These are phyloP conservation scores for Agrilus mali DNA, from an alignment of 2,888 invertebrate species.

Conservation along the genomic window DNA sequence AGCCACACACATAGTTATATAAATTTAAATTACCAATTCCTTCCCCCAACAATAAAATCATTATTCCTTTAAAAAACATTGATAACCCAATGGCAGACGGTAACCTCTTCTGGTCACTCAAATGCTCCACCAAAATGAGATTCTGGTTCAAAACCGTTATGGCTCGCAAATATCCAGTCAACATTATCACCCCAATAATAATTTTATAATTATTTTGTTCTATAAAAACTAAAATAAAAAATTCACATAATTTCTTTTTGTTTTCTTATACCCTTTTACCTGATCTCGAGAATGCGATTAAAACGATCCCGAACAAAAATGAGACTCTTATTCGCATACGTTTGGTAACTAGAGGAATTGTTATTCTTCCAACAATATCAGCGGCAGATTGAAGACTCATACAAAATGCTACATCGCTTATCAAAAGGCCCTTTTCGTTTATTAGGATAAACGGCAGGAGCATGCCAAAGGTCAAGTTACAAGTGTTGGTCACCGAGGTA, in stretches of 20 bases:
- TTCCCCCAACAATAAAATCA: constrained; percentile 53
- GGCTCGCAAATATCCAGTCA: constrained; percentile 60
- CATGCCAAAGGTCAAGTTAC: constrained; percentile 58
- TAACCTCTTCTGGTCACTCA: constrained; percentile 38
- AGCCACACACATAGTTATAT: too few relatives aligned
- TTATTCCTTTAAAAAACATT: constrained; percentile 58
- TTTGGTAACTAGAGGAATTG: constrained; percentile 50
- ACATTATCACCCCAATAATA: constrained; percentile 41
- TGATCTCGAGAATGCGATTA: constrained; percentile 44
- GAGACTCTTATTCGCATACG: constrained; percentile 46
- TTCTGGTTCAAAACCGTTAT: constrained; percentile 62
- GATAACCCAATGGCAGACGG: constrained; percentile 60
- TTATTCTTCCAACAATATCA: constrained; percentile 52
- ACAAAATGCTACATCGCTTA: constrained; percentile 48
- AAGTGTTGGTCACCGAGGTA: constrained; percentile 51
- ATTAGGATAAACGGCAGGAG: constrained; percentile 56
- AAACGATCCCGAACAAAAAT: constrained; percentile 47
- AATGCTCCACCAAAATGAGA: constrained; percentile 53
- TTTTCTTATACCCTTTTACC: constrained; percentile 27
- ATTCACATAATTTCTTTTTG: neutral
- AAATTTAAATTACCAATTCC: constrained; percentile 28
- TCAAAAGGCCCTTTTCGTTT: constrained; percentile 29
- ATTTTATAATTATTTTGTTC: constrained; percentile 41
- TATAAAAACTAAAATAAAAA: constrained; percentile 40
- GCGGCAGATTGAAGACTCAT: constrained; percentile 59